These are phyloP conservation scores for Otus scops DNA, from an alignment of 2,797 vertebrate genomes.

Conservation along the genomic window DNA sequence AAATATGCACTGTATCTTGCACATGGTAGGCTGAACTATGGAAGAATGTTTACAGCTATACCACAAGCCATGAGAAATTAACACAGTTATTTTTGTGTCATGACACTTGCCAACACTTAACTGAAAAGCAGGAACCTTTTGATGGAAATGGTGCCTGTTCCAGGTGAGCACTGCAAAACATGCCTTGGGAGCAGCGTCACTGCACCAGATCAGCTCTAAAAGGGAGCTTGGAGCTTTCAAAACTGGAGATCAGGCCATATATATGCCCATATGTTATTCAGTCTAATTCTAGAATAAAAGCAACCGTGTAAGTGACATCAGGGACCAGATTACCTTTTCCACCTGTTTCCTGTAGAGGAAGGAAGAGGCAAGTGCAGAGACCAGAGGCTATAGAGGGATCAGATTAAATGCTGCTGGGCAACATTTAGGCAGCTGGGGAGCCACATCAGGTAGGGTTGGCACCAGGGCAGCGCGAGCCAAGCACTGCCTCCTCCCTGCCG, in stretches of 20 bases:
- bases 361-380: not conserved
- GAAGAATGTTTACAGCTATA: not conserved
- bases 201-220: not conserved
- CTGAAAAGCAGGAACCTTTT: not conserved
- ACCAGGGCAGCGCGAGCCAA: fast-evolving
- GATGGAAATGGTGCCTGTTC: not conserved
- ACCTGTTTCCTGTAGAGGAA: not conserved
- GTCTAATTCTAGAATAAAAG: not conserved
- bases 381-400: not conserved
- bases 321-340: not conserved
- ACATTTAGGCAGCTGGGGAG: not conserved
- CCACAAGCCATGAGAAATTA: not conserved
- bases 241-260: not conserved
- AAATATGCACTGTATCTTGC: not conserved
- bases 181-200: not conserved
- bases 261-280: not conserved
- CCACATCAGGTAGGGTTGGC: not conserved
- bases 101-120: not conserved
- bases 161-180: not conserved
- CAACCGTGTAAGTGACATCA: not conserved
- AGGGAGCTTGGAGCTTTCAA: not conserved
- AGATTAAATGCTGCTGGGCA: not conserved
- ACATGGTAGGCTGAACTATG: not conserved
- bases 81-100: not conserved
- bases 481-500: not conserved